Evolutionary conservation across 1,140 invertebrate species (phyloP).

Genomic region (Drosophila lini): DNA sequence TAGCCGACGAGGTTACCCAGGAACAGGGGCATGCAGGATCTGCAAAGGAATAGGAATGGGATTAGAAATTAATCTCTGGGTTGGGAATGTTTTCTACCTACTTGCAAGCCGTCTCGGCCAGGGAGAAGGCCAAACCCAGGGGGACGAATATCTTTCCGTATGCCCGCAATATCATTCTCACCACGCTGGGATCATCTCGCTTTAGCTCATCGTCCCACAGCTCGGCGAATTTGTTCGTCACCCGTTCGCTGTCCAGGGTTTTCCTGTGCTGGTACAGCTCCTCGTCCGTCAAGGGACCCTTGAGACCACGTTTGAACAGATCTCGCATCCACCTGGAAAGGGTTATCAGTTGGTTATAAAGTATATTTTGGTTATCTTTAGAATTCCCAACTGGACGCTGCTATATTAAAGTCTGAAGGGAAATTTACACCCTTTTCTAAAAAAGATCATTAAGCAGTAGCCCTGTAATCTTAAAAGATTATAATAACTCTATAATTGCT

Average conservation of each 20-base stretch:
- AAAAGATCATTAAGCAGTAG: too few species aligned
- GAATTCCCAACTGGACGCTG: too few species aligned
- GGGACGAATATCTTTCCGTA: conserved; percentile 86
- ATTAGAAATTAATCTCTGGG: conserved; percentile 21
- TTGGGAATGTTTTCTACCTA: conserved; percentile 57
- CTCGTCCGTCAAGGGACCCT: conserved; percentile 84
- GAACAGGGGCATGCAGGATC: conserved; percentile 89
- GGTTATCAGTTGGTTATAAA: neutral
- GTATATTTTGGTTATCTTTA: too few species aligned
- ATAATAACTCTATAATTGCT: conserved; percentile 16
- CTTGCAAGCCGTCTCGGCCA: conserved; percentile 86
- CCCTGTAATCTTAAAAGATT: neutral
- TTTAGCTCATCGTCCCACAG: conserved; percentile 76
- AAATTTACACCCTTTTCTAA: too few species aligned
- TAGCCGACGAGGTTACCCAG: conserved; percentile 89
- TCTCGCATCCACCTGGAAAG: conserved; percentile 84
- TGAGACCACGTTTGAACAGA: conserved; percentile 84
- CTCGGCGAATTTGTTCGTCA: conserved; percentile 70
- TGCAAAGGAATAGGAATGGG: conserved; percentile 82
- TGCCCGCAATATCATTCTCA: conserved; percentile 85
- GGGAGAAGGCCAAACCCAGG: conserved; percentile 85
- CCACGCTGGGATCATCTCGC: conserved; percentile 85
- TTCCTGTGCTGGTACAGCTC: conserved; percentile 85
- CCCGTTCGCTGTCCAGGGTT: conserved; percentile 69
- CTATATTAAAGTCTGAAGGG: too few species aligned